Conservation (phyloP, 2,888 invertebrate genomes). For the Euspilapteryx auroguttella region DNA sequence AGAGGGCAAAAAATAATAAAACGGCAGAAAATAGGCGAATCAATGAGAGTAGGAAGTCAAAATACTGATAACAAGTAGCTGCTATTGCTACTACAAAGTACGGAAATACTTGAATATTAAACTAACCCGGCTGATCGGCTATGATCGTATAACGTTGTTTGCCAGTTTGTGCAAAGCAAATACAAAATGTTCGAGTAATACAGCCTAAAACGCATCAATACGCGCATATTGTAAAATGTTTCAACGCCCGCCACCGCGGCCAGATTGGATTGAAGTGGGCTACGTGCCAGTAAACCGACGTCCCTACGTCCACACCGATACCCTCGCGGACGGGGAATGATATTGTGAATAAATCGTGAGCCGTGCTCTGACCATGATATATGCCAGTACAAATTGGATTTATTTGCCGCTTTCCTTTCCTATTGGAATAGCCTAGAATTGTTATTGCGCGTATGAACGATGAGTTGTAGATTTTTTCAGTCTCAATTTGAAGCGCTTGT, state of each 20-base stretch:
- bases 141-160: too few relatives aligned
- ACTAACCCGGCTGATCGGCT: too few relatives aligned
- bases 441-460: too few relatives aligned
- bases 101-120: too few relatives aligned
- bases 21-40: too few relatives aligned
- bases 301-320: background rate
- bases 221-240: conserved; percentile 1
- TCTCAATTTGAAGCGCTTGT: too few relatives aligned
- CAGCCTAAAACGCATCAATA: conserved; percentile 1
- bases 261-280: background rate
- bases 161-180: too few relatives aligned
- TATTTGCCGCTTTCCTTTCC: conserved; percentile 41
- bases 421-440: conserved; percentile 21
- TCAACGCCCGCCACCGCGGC: background rate
- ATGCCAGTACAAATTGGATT: conserved; percentile 54
- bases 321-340: conserved; percentile 12
- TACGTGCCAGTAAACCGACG: background rate
- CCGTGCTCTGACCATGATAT: conserved; percentile 45
- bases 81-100: too few relatives aligned
- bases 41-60: too few relatives aligned
- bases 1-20: too few relatives aligned
- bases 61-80: too few relatives aligned
- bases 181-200: background rate
- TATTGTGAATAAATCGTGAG: conserved; percentile 45
- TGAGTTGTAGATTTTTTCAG: too few relatives aligned